Percentiles rank a stretch among this genome's conserved stretches.
These are phyloP conservation scores for Tinea trinotella DNA, from an alignment of 2,888 invertebrate genomes.

Conservation along the genomic window DNA sequence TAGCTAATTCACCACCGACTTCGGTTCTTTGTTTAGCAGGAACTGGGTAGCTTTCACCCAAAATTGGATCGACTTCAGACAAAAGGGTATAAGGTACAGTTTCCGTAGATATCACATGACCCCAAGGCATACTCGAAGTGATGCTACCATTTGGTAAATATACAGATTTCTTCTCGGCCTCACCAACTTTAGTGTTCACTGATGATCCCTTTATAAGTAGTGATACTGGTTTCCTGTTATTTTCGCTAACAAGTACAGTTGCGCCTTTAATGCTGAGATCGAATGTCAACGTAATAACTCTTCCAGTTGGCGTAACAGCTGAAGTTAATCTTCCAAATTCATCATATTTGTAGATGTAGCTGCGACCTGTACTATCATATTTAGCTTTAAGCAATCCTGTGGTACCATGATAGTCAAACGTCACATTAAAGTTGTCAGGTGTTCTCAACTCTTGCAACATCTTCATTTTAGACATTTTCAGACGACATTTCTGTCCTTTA, in stretches of 20 bases:
- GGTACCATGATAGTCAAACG: conserved; percentile 93
- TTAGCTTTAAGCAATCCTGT: conserved; percentile 91
- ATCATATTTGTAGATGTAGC: conserved; percentile 95
- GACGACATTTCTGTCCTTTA: conserved; percentile 90
- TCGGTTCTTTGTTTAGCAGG: conserved; percentile 92
- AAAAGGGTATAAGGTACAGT: conserved; percentile 92
- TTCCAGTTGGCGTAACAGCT: conserved; percentile 95
- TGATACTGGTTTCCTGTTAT: conserved; percentile 85
- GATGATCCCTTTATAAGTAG: conserved; percentile 91
- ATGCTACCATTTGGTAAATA: conserved; percentile 88
- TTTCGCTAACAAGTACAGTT: conserved; percentile 86
- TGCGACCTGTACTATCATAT: conserved; percentile 89
- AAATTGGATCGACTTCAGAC: conserved; percentile 87
- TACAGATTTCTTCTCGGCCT: conserved; percentile 85
- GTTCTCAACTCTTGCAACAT: conserved; percentile 92
- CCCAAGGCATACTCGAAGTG: conserved; percentile 86
- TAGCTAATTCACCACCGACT: conserved; percentile 91
- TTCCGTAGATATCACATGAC: conserved; percentile 90
- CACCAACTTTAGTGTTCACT: conserved; percentile 85
- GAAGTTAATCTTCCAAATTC: conserved; percentile 93
- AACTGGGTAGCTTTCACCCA: conserved; percentile 93
- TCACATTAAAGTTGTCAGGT: conserved; percentile 94
- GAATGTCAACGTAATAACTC: conserved; percentile 89
- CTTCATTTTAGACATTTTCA: conserved; percentile 93
- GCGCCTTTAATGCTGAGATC: conserved; percentile 94